Percentiles rank a stretch among this genome's conserved stretches.
These are phyloP conservation scores for Tenodera sinensis DNA, from an alignment of 2,888 invertebrate species.

Conservation along the genomic window DNA sequence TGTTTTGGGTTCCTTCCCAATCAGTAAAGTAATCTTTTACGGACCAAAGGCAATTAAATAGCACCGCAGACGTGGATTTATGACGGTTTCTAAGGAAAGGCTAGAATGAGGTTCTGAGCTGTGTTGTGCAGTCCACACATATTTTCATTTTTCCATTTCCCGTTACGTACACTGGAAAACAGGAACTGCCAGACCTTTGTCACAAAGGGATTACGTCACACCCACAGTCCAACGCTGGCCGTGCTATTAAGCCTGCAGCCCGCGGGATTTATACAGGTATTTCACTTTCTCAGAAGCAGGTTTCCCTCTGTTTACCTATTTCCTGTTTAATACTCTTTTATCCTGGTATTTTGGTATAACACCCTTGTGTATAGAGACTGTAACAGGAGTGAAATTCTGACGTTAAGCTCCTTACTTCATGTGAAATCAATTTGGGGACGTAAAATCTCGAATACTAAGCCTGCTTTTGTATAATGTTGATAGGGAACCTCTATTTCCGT, in stretches of 20 bases:
- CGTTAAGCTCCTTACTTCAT: no score
- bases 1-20: not conserved
- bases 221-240: not conserved
- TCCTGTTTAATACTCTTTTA: not conserved
- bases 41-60: not conserved
- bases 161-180: not conserved
- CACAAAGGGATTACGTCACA: not conserved
- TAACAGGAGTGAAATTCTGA: not conserved
- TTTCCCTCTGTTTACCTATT: not conserved
- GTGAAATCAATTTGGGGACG: no score
- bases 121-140: not conserved
- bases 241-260: not conserved
- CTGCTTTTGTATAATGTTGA: no score
- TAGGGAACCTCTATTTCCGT: no score
- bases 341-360: not conserved
- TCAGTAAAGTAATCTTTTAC: not conserved
- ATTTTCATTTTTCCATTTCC: not conserved
- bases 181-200: not conserved
- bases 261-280: not conserved
- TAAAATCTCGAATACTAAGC: no score
- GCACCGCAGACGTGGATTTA: not conserved
- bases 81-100: not conserved
- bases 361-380: not conserved
- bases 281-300: not conserved
- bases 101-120: not conserved